These are phyloP conservation scores for Atlantisia rogersi DNA, from an alignment of 2,113 vertebrate genomes.

Conservation along the genomic window DNA sequence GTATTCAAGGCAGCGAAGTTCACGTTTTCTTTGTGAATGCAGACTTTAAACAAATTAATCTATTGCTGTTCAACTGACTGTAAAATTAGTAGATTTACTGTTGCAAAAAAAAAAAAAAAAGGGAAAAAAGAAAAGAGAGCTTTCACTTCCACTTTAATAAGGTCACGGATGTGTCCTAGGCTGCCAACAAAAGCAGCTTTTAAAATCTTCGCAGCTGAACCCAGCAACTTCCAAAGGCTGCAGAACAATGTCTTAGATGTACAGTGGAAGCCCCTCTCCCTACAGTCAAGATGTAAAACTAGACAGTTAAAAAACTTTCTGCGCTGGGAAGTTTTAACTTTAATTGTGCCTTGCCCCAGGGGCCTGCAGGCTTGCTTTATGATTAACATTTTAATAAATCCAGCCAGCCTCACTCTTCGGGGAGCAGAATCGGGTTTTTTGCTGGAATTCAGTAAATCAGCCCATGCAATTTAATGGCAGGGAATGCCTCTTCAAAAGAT, in stretches of 20 bases:
- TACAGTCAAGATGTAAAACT: slow-evolving; percentile 57
- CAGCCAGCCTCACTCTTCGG: slow-evolving; percentile 35
- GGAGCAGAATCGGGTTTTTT: slow-evolving; percentile 12
- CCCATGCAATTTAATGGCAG: neutral
- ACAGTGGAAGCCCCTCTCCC: slow-evolving; percentile 53
- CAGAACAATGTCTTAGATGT: slow-evolving; percentile 61
- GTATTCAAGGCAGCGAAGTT: slow-evolving; percentile 86
- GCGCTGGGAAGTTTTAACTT: slow-evolving; percentile 52
- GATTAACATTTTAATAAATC: slow-evolving; percentile 45
- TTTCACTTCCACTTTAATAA: slow-evolving; percentile 77
- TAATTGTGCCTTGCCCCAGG: slow-evolving; percentile 27
- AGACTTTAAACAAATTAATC: slow-evolving; percentile 91
- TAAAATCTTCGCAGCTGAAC: slow-evolving; percentile 75
- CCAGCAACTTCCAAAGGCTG: slow-evolving; percentile 65
- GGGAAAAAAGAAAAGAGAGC: slow-evolving; percentile 8
- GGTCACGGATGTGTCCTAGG: slow-evolving; percentile 73
- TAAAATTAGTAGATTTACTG: slow-evolving; percentile 92
- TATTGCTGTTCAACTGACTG: slow-evolving; percentile 95
- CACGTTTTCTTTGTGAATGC: slow-evolving; percentile 84
- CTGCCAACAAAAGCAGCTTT: slow-evolving; percentile 79
- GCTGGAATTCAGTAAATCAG: slow-evolving; percentile 29
- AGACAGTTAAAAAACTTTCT: slow-evolving; percentile 39
- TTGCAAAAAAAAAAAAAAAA: slow-evolving; percentile 74
- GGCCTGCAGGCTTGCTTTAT: slow-evolving; percentile 8
- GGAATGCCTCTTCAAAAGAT: neutral